Base-by-base conservation (phyloP, 2,113 vertebrate species). In the Corvus moneduloides region DNA sequence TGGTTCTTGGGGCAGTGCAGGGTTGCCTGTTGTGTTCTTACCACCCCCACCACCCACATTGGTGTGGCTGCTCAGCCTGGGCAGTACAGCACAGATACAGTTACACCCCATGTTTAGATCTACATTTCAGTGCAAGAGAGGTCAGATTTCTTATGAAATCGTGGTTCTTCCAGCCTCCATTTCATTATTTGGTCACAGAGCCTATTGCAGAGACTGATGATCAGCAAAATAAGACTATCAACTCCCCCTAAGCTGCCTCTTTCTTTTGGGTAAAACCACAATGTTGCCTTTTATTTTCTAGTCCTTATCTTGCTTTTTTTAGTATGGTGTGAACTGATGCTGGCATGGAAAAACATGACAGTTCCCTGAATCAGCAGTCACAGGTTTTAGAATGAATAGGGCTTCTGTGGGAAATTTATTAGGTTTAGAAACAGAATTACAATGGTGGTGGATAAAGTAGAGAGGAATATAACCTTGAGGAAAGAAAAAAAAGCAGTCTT, bases 341-440 rank as follows among this genome's bases (percentile, higher is more conserved):
- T 67, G 72, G 82, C 44, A 18, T 80, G 48, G 82, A 73, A 84
- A 91, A 93, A 59, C 63, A 26, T 56, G 90, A 95, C 92, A 88
- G 90, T 63, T 94, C 68, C 85, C 96, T 95, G 93, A 94, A 46
- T 92, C 95, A 97, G 92, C 93, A 96, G 72, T 83, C 87, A 55
- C 5, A 80, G 87, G 43, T 83, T 52, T 93, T 80, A 88, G 78
- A 90, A 95, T 64, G 85, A 93, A 88, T 86, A 92, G 82, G 32
- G 56, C 79, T 94, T 94, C 78, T 74, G 52, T 51, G 87, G 90
- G 82, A 94, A 93, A 95, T 93, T 86, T 96, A 91, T 96, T 94
- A 86, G 83, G 39, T 94, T 96, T 80, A 77, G 79, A 80, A 91
- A 83, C 77, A 91, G 90, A 92, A 92, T 90, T 93, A 88, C 52